Base-by-base conservation (phyloP, 1,140 invertebrate species). In the Sesamia nonagrioides region DNA sequence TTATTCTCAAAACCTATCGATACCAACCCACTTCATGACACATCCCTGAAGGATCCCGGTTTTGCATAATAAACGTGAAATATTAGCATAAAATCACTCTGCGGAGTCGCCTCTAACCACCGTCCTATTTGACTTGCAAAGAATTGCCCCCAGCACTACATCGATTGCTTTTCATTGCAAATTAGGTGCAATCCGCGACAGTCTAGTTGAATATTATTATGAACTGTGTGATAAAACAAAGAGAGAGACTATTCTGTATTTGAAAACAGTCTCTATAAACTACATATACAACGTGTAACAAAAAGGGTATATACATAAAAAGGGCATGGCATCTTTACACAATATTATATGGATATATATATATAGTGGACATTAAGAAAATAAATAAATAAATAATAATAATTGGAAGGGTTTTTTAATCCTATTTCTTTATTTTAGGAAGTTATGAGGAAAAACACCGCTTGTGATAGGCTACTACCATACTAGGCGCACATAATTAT, bases 121-220 rank as follows among this genome's bases (percentile, higher is more conserved):
- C 82, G 87, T 86, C 86, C 87, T 87, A 92, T 92, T 92, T 92
- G 91, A 92, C 86, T 92, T 92, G 91, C 91, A 91, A 91, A 92
- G 89, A 92, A 84, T 82, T 56, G 35, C 81, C 80, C 79, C 68
- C 37, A 42, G 78, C 68, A 52, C 18, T 18, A 61, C 73, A 77
- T 78, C 78, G 68, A 86, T 88, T 78, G 80, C 76, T 78, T 81
- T 81, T 81, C 50, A 81, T 81, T 75, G 69, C 69, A 79, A 88
- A 89, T 89, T 89, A 86, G 80, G 82, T 84, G 82, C 42, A 68
- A 50, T 75, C 40, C 54, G 8, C 35, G 17, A 75, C 17, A 37
- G 37, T 33, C 18, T 9, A 13, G 6, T 3, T 18, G 8, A 11
- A 18, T 63, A 63, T 63, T 63, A 17, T 42, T 21, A 18, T 50